Percentiles rank a stretch among this genome's conserved stretches.
Conservation (phyloP, 2,113 vertebrate species). For the Mus musculus region DNA sequence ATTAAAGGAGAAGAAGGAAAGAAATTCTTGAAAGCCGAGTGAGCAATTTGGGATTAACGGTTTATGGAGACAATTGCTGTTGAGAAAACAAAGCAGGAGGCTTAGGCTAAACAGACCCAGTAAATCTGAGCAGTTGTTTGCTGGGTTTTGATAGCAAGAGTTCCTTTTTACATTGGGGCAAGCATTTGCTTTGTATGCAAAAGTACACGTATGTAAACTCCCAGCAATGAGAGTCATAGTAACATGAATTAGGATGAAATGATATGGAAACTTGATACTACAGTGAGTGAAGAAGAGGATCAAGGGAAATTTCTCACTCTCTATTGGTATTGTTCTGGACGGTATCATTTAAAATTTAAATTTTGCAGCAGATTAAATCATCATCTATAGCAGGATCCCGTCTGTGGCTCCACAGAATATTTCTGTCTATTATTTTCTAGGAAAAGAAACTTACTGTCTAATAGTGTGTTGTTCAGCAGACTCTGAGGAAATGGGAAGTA, state of each 20-base stretch:
- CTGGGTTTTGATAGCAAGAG: slow-evolving; percentile 22
- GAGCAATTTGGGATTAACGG: slow-evolving; percentile 65
- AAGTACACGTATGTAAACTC: background rate
- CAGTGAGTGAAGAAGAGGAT: background rate
- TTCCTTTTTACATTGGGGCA: background rate
- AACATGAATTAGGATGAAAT: background rate
- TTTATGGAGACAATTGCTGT: slow-evolving; percentile 48
- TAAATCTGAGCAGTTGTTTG: background rate
- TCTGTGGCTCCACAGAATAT: background rate
- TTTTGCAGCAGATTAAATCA: background rate
- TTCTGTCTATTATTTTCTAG: background rate
- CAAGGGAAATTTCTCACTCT: background rate
- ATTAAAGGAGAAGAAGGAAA: slow-evolving; percentile 70
- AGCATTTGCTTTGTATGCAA: background rate
- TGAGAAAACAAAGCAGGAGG: slow-evolving; percentile 33
- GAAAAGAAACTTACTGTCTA: background rate
- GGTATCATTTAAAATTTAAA: background rate
- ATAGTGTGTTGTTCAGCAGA: background rate
- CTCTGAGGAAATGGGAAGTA: background rate
- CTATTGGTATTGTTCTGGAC: background rate
- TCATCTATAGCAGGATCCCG: background rate
- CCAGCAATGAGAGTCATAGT: background rate
- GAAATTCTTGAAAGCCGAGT: slow-evolving; percentile 57
- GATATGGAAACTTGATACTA: background rate
- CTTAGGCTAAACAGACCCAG: slow-evolving; percentile 22